phyloP scores from a whole-genome alignment of 2,797 vertebrate genomes.

The Calcarius lapponicus region DNA sequence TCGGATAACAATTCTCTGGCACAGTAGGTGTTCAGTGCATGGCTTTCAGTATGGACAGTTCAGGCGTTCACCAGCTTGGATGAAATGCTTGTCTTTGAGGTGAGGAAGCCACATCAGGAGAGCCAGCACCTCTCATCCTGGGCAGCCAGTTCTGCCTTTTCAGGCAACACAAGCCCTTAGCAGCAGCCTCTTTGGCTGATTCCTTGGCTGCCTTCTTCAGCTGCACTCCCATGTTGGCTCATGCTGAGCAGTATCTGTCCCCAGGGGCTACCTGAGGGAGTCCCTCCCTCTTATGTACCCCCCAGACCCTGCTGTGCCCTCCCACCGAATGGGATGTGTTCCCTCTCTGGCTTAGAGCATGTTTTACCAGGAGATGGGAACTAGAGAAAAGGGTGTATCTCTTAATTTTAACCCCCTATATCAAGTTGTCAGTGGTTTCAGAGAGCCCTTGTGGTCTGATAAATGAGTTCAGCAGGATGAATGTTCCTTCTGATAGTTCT shows the following conservation, averaged over 20 bases:
- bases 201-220: background rate
- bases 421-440: background rate
- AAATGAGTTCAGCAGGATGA: background rate
- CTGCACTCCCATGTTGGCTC: accelerated
- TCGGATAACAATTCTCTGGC: background rate
- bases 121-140: background rate
- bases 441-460: background rate
- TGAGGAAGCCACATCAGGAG: background rate
- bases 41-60: background rate
- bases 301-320: background rate
- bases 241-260: background rate
- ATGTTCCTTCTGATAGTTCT: background rate
- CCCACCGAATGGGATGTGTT: accelerated
- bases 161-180: background rate
- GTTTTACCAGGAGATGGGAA: background rate
- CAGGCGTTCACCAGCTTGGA: background rate
- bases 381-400: background rate
- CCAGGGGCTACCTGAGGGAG: accelerated
- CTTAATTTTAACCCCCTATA: accelerated
- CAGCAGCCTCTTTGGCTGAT: accelerated
- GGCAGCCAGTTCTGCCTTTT: background rate
- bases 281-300: accelerated
- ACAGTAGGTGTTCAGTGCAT: background rate
- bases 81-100: background rate
- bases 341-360: background rate